Base-by-base conservation (phyloP, 2,113 vertebrate genomes). In the Climacteris rufus region DNA sequence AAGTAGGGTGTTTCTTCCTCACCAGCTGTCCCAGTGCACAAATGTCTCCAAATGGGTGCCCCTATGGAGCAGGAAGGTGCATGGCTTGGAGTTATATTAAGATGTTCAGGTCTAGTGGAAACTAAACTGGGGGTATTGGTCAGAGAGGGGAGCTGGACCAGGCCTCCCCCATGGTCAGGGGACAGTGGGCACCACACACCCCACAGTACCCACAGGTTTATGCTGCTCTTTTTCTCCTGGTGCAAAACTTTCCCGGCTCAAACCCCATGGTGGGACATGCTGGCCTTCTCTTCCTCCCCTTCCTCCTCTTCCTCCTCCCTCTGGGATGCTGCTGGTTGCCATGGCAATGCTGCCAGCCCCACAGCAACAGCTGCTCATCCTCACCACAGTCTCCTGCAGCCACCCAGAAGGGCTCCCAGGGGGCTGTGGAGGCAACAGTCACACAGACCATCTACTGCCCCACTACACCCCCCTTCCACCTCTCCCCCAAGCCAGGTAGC, bases 151-250 rank as follows among this genome's bases (percentile, higher is more conserved):
- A 50, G 33, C 49, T 56, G 76, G 47, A 17, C 27, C 27, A 15
- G 22, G 5, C 6, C 10, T 50, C 20, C 17, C 54, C 74, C 0
- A 0, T 1, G 3, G 3, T 7, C 49, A 16, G 24, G 59, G 19
- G 17, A n/a, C 45, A 33, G 35, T 27, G 30, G 28, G 24, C 50
- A 77, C n/a, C 22, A 2, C 0, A 1, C 16, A 12, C 35, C 31
- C 52, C 77, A 10, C 0, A 11, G 61, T 4, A 20, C 70, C 35
- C 8, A 3, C 25, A 0, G 15, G 4, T 49, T 72, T 42, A 8
- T 3, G 4, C 25, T 69, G 15, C 44, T 77, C 17, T 64, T 79
- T 84, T 60, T 71, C n/a, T 61, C 33, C 24, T 33, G 28, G 11
- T 27, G 6, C 23, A 69, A 70, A 81, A 5, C 40, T 53, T 4